Conservation (phyloP, 2,888 invertebrate species). For the Dione vanillae region DNA sequence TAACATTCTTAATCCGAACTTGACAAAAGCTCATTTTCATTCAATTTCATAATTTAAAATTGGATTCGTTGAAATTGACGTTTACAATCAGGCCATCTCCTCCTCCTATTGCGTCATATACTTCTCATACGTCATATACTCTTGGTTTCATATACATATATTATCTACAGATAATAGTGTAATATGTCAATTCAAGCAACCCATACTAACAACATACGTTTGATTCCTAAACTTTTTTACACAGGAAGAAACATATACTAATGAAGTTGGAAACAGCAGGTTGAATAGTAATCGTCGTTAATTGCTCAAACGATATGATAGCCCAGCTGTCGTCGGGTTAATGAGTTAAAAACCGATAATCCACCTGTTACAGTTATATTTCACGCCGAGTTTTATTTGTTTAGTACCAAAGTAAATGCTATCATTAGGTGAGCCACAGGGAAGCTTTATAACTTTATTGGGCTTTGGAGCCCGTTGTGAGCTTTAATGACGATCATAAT, state of each 20-base stretch:
- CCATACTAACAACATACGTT: constrained; percentile 31
- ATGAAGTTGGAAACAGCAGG: constrained; percentile 65
- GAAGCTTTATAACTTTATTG: constrained; percentile 75
- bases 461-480: constrained; percentile 62
- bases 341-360: constrained; percentile 58
- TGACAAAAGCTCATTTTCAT: too few species aligned
- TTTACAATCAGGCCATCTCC: too few species aligned
- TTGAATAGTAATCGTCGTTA: constrained; percentile 72
- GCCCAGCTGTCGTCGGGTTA: constrained; percentile 62
- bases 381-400: constrained; percentile 69
- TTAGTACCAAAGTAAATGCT: constrained; percentile 69
- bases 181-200: not conserved
- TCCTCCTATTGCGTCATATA: too few species aligned
- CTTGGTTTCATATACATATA: too few species aligned
- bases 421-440: constrained; percentile 81
- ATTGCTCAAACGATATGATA: constrained; percentile 61
- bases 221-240: constrained; percentile 34
- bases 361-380: constrained; percentile 69
- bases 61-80: too few species aligned
- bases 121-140: too few species aligned
- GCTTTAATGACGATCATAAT: constrained; percentile 25
- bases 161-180: constrained; percentile 1
- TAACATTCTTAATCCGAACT: too few species aligned
- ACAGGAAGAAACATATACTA: constrained; percentile 42
- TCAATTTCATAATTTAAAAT: too few species aligned